Base-by-base conservation (phyloP, 2,888 invertebrate genomes). In the Prosopocoilus inquinatus region DNA sequence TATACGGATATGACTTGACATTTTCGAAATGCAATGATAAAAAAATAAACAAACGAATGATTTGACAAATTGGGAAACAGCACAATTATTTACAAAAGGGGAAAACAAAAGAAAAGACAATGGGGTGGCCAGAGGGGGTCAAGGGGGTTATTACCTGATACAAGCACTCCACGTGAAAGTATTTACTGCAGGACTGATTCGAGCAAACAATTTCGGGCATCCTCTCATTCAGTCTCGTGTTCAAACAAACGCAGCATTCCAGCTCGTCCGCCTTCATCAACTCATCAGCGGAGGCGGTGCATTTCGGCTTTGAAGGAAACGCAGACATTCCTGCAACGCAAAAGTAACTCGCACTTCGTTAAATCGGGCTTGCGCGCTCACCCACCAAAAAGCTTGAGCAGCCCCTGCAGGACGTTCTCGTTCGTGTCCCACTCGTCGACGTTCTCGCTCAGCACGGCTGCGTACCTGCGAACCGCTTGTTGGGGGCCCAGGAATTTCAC, bases 211-310 rank as follows among this genome's bases (percentile, higher is more conserved):
- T 65, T 52, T 77, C 76, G 0, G 78, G 78, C 34, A 78, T 60
- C 58, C 75, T 70, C 1, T 70, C 73, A 45, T 75, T 67, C n/a
- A 76, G 64, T 15, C 73, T 64, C 9, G 68, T 61, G 1, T 70
- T 70, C 55, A 76, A 76, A 61, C 79, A 80, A 57, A 80, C 78
- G 44, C 72, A 70, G 57, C 80, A 80, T 60, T 77, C 76, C 2
- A 70, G 71, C 28, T 57, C 58, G 47, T 69, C 52, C 5, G 60
- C 55, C n/a, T n/a, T n/a, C 33, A 59, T 28, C 15, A 71, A 39
- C 11, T 67, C 65, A 9, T 62, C 62, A n/a, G 53, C 47, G 2
- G 50, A 47, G n/a, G n/a, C n/a, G n/a, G 7, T 5, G 20, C 20
- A n/a, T n/a, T 9, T 15, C 9, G 62, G 62, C 52, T 67, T 67